Conservation (phyloP, 2,888 invertebrate species). For the Cosmopolites sordidus region DNA sequence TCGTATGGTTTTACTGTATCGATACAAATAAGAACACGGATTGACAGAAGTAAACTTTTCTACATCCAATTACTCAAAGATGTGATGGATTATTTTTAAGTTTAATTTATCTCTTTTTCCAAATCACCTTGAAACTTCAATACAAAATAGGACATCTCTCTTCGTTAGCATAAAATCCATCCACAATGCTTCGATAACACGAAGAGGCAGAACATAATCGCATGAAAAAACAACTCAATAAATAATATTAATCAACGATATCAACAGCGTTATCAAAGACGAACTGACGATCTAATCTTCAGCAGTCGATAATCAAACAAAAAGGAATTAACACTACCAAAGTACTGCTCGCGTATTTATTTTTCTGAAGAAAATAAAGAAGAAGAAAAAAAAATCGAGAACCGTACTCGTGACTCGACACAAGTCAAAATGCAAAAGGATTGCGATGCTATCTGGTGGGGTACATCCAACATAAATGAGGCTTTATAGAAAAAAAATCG, state of each 20-base stretch:
- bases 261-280: neutral
- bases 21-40: too few relatives aligned
- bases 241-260: neutral
- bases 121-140: too few relatives aligned
- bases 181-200: too few relatives aligned
- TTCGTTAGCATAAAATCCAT: too few relatives aligned
- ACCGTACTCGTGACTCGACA: constrained; percentile 13
- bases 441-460: constrained; percentile 19
- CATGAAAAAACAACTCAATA: too few relatives aligned
- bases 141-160: too few relatives aligned
- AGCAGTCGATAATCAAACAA: neutral
- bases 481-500: constrained; percentile 25
- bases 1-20: too few relatives aligned
- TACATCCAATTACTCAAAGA: too few relatives aligned
- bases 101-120: too few relatives aligned
- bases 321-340: constrained; percentile 11
- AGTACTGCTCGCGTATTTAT: constrained; percentile 15
- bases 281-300: neutral
- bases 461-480: constrained; percentile 23
- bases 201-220: too few relatives aligned
- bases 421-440: constrained; percentile 10
- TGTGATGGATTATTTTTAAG: too few relatives aligned
- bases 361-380: neutral
- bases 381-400: neutral
- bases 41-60: too few relatives aligned